Percentiles rank a stretch among this genome's conserved stretches.
Conservation (phyloP, 2,113 vertebrate species). For the Osmerus mordax region DNA sequence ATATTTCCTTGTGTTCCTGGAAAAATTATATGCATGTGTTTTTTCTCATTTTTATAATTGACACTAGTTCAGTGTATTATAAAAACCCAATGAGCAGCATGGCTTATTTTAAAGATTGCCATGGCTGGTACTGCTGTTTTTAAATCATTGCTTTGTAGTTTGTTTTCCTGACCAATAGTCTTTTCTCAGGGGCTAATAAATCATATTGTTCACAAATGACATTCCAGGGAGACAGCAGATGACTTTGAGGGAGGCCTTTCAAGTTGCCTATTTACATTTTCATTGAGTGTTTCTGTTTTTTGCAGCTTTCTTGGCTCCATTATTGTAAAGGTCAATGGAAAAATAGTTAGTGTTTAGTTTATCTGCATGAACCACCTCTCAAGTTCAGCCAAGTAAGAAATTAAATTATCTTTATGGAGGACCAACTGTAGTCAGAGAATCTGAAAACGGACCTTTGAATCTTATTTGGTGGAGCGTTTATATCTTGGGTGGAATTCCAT, state of each 20-base stretch:
- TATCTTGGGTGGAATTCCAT: slow-evolving; percentile 55
- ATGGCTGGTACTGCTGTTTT: neutral
- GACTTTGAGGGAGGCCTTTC: slow-evolving; percentile 46
- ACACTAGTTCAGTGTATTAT: slow-evolving; percentile 1
- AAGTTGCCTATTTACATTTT: slow-evolving; percentile 66
- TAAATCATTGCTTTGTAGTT: neutral
- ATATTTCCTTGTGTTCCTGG: neutral
- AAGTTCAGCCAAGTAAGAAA: slow-evolving; percentile 70
- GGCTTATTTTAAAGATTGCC: no score
- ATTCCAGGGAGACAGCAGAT: slow-evolving; percentile 30
- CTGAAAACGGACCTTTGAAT: slow-evolving; percentile 61
- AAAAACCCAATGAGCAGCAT: neutral
- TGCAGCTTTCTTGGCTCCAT: slow-evolving; percentile 43
- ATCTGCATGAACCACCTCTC: slow-evolving; percentile 66
- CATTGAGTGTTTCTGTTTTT: slow-evolving; percentile 69
- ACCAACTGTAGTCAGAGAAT: slow-evolving; percentile 39
- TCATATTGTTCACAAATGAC: slow-evolving; percentile 46
- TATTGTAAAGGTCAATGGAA: slow-evolving; percentile 68
- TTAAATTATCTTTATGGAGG: slow-evolving; percentile 67
- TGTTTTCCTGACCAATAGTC: slow-evolving; percentile 38
- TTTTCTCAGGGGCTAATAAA: slow-evolving; percentile 50
- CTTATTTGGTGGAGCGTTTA: slow-evolving; percentile 60
- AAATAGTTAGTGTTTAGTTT: slow-evolving; percentile 59
- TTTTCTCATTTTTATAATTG: neutral
- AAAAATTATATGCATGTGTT: neutral